Percentiles rank a stretch among this genome's conserved stretches.
phyloP scores from a whole-genome alignment of 2,888 invertebrate species.

The Leptopilina myrica region DNA sequence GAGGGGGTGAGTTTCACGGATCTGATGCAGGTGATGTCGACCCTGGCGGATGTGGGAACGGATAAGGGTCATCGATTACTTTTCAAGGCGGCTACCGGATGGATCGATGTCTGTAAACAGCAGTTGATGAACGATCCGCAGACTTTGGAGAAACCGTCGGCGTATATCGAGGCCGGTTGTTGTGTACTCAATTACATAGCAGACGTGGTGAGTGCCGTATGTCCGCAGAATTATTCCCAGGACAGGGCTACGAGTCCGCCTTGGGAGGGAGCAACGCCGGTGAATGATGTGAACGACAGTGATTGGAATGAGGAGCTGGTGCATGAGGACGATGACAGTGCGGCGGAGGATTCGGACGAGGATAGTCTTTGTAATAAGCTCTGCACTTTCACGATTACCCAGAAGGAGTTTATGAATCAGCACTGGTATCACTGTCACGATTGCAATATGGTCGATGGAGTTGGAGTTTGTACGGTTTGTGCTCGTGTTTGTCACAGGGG shows the following conservation, averaged over 20 bases:
- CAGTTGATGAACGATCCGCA: constrained; percentile 78
- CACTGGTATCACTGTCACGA: constrained; percentile 99
- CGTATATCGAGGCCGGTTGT: constrained; percentile 85
- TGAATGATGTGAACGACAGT: constrained; percentile 79
- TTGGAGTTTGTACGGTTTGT: constrained; percentile 98
- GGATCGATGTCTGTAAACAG: constrained; percentile 84
- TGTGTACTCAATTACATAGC: constrained; percentile 91
- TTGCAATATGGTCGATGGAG: constrained; percentile 98
- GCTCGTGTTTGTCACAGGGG: constrained; percentile 97
- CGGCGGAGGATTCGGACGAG: constrained; percentile 80
- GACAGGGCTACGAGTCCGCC: constrained; percentile 82
- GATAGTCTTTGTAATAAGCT: constrained; percentile 94
- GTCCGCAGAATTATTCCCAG: constrained; percentile 68
- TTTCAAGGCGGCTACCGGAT: constrained; percentile 87
- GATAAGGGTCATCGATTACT: constrained; percentile 88
- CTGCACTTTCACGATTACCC: constrained; percentile 97
- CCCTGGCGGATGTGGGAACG: constrained; percentile 89
- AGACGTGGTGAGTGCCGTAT: constrained; percentile 83
- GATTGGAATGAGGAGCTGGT: constrained; percentile 92
- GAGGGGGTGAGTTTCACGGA: constrained; percentile 88
- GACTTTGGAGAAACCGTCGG: constrained; percentile 78
- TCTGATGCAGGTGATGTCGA: constrained; percentile 87
- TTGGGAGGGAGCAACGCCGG: constrained; percentile 84
- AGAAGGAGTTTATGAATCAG: constrained; percentile 98
- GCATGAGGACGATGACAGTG: constrained; percentile 83